Evolutionary conservation across 2,113 vertebrate species (phyloP).

Genomic region (Ptilonorhynchus violaceus): DNA sequence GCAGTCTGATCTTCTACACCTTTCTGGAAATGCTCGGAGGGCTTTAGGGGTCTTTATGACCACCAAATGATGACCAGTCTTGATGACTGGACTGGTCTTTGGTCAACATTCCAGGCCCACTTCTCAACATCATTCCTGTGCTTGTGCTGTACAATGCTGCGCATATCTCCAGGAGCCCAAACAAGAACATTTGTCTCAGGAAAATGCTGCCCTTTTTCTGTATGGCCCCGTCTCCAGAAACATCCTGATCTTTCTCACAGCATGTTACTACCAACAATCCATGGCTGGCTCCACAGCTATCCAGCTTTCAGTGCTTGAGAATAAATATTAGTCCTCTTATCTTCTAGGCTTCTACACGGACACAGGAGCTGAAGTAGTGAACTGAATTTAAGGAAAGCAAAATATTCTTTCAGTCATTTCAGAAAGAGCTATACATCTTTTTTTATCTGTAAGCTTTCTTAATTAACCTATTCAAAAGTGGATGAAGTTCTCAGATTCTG

Average conservation of each 20-base stretch:
- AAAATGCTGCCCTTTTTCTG: neutral
- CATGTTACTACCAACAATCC: neutral
- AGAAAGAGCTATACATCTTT: neutral
- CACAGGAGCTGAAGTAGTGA: neutral
- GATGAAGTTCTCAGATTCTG: neutral
- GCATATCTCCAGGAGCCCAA: neutral
- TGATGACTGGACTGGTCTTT: neutral
- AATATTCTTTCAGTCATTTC: neutral
- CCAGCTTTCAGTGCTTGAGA: fast-evolving
- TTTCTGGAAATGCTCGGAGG: neutral
- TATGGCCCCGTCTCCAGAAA: neutral
- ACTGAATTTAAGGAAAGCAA: neutral
- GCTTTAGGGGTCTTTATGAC: neutral
- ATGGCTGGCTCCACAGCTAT: neutral
- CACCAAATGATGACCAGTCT: neutral
- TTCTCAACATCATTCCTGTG: neutral
- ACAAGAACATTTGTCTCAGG: neutral
- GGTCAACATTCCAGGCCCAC: neutral
- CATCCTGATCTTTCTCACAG: neutral
- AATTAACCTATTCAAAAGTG: neutral
- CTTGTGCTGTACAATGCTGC: neutral
- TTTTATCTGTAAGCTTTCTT: neutral
- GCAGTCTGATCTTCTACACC: neutral
- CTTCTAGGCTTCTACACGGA: neutral
- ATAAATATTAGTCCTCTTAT: neutral